Conservation (phyloP, 2,797 vertebrate genomes). For the Passerculus sandwichensis region DNA sequence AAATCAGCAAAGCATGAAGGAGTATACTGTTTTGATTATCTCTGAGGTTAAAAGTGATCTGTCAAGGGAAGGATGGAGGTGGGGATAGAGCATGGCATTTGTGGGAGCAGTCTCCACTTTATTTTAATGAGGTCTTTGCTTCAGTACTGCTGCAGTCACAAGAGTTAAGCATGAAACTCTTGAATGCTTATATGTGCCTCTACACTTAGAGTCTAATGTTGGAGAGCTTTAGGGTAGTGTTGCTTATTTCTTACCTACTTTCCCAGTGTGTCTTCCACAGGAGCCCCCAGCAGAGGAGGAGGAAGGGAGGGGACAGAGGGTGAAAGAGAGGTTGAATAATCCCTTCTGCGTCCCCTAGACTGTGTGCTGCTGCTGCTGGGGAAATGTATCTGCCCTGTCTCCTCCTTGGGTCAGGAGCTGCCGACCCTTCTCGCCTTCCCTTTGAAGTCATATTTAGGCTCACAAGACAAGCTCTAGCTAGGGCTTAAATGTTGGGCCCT, state of each 20-base stretch:
- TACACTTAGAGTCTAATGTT: neutral
- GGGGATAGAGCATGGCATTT: neutral
- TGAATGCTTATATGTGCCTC: neutral
- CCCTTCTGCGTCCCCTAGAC: conserved; percentile 5
- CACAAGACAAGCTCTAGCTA: conserved; percentile 43
- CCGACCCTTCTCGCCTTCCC: conserved; percentile 65
- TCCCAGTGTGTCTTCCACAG: neutral
- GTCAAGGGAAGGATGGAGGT: neutral
- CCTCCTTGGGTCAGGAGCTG: conserved; percentile 65
- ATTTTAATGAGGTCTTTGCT: neutral
- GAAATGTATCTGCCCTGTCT: conserved; percentile 66
- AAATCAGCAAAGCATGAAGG: neutral
- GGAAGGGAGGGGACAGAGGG: neutral
- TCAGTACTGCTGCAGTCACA: neutral
- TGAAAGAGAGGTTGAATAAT: conserved; percentile 16
- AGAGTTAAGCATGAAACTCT: neutral
- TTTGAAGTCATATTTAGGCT: conserved; percentile 79
- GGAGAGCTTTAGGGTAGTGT: neutral
- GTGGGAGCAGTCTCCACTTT: neutral
- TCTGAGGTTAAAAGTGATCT: neutral
- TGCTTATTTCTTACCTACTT: neutral
- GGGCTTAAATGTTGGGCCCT: conserved; percentile 62
- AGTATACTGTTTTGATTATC: neutral
- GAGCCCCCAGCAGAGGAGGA: neutral
- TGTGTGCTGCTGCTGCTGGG: neutral